These are phyloP conservation scores for Trinorchestia longiramus DNA, from an alignment of 1,140 invertebrate species.

Conservation along the genomic window DNA sequence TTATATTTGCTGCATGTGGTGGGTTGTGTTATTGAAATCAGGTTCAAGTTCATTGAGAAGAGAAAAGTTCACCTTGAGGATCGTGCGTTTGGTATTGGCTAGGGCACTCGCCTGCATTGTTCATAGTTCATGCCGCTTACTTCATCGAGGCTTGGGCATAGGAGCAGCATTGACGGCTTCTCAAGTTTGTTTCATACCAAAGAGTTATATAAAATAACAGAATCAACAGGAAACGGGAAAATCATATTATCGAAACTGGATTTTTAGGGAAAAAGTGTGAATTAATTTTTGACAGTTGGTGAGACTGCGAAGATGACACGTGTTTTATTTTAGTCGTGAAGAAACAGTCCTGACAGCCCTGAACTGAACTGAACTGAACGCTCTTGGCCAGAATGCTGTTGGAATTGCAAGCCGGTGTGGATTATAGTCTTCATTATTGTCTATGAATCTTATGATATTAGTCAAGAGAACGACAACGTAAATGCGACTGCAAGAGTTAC, in stretches of 20 bases:
- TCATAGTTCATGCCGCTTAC: neutral
- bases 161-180: neutral
- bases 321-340: neutral
- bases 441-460: neutral
- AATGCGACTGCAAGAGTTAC: neutral
- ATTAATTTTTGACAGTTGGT: neutral
- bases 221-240: neutral
- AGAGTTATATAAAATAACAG: neutral
- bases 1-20: neutral
- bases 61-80: neutral
- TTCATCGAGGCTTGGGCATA: neutral
- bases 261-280: neutral
- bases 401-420: neutral
- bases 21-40: neutral
- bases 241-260: no score
- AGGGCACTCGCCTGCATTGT: neutral
- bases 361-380: neutral
- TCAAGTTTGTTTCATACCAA: neutral
- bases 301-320: neutral
- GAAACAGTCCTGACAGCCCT: neutral
- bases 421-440: neutral
- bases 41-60: neutral
- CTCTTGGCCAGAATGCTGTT: neutral
- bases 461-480: neutral
- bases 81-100: slow-evolving; percentile 6